phyloP scores from a whole-genome alignment of 1,140 invertebrate species.

The Drosophila lacteicornis region DNA sequence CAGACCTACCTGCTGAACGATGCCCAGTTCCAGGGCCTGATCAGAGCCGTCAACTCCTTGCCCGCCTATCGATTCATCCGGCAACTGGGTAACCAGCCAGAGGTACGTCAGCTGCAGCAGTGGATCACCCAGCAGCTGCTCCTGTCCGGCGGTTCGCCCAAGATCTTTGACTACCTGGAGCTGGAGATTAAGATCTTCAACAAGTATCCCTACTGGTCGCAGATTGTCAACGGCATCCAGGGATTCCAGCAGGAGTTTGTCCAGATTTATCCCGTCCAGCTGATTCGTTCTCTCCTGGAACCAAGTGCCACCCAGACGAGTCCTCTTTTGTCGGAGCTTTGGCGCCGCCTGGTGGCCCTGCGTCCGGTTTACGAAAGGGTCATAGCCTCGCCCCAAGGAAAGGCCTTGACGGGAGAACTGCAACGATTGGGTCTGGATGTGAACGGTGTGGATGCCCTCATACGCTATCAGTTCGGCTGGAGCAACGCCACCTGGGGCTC shows the following conservation, averaged over 20 bases:
- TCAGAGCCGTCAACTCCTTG: constrained; percentile 64
- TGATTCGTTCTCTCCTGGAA: constrained; percentile 57
- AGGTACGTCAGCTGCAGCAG: constrained; percentile 53
- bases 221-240: constrained; percentile 55
- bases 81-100: constrained; percentile 62
- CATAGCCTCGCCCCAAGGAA: constrained; percentile 33
- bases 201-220: constrained; percentile 69
- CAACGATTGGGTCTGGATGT: constrained; percentile 58
- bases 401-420: constrained; percentile 33
- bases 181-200: constrained; percentile 72
- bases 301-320: constrained; percentile 45
- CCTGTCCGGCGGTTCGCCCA: constrained; percentile 51
- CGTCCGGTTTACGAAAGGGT: constrained; percentile 68
- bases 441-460: constrained; percentile 28
- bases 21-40: constrained; percentile 60
- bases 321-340: constrained; percentile 60
- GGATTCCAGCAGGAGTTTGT: constrained; percentile 70
- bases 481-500: constrained; percentile 42
- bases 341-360: constrained; percentile 63
- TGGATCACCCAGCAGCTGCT: constrained; percentile 68
- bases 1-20: constrained; percentile 73
- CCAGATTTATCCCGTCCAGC: constrained; percentile 53
- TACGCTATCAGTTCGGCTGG: constrained; percentile 69
- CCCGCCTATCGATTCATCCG: constrained; percentile 47
- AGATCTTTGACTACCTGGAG: constrained; percentile 69